Evolutionary conservation across 2,888 invertebrate genomes (phyloP), one percentile per base, ranked within the genome.

Genomic region (Bibio marci): DNA sequence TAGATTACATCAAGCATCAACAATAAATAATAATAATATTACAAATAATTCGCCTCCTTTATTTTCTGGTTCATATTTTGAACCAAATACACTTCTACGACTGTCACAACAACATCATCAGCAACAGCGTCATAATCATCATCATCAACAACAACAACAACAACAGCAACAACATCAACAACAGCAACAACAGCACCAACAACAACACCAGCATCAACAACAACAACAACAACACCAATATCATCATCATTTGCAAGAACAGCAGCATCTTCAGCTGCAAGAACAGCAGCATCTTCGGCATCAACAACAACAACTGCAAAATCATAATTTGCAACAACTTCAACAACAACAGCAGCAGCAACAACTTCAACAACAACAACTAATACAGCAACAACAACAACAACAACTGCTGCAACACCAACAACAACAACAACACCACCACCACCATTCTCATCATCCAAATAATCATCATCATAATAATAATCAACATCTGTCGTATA

Each of bases 71-170:
- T n/a, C n/a, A n/a, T n/a, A n/a, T n/a, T n/a, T n/a, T n/a, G n/a
- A n/a, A n/a, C n/a, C n/a, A n/a, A n/a, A n/a, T n/a, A n/a, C n/a
- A n/a, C n/a, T n/a, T n/a, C 74, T 82, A 70, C 80, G 67, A 62
- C 65, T 65, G 63, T 39, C 58, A 54, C 60, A 62, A 53, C 57
- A 55, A 55, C 62, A 62, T 62, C 55, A 51, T 41, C 47, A 50
- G 44, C 35, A 26, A 26, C 31, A 11, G 19, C 27, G 30, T 17
- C 37, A 14, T 13, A n/a, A n/a, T 57, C 55, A 49, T 71, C 65
- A 63, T 65, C 60, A 69, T 71, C 66, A 64, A 69, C 55, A 41
- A 56, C 58, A 48, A 59, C 59, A 44, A 59, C 61, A 49, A 56
- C 56, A 48, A 56, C 57, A 47, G 59, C 56, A 70, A n/a, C n/a